Base-by-base conservation (phyloP, 2,888 invertebrate genomes). In the Tetragonula carbonaria region DNA sequence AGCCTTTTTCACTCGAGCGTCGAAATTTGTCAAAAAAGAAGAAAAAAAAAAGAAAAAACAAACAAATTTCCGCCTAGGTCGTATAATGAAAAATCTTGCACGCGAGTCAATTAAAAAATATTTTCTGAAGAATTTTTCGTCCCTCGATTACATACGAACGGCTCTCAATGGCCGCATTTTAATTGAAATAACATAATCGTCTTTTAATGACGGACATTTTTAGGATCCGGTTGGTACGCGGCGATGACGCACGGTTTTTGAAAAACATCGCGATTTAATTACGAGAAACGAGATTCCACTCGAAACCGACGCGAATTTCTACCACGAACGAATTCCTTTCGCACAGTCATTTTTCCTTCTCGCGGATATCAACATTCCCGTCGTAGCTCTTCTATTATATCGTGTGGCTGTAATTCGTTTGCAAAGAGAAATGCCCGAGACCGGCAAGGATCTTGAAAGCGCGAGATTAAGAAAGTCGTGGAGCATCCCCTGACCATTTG, bases 361-460 rank as follows among this genome's bases (percentile, higher is more conserved):
- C 70, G 33, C 45, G 63, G 68, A 76, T 82, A 83, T 68, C 76
- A 63, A 21, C 83, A 76, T 83, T 76, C 76, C 63, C 50, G 16
- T 55, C 68, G 57, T 72, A 51, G 28, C 59, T 62, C 33, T 74
- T 71, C 59, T 66, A 28, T 74, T 74, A 59, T 66, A 82, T 74
- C 55, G 16, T 63, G 28, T 59, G 53, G 53, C 63, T 65, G 63
- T 77, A 84, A 70, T 74, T 84, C 80, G 14, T 53, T 51, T 75
- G 55, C 59, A 55, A 79, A 38, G 67, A 45, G 55, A 38, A 57
- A 55, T 51, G 28, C 53, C 18, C 65, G 16, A 28, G 65, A 16
- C 33, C 13, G 23, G 8, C 45, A 45, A 18, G 50, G 45, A 66
- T 82, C 59, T 28, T 51, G 55, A 73, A 70, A 63, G 66, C 74